Percentiles rank a stretch among this genome's conserved stretches.
phyloP scores from a whole-genome alignment of 2,113 vertebrate genomes.

The Oncorhynchus clarkii region DNA sequence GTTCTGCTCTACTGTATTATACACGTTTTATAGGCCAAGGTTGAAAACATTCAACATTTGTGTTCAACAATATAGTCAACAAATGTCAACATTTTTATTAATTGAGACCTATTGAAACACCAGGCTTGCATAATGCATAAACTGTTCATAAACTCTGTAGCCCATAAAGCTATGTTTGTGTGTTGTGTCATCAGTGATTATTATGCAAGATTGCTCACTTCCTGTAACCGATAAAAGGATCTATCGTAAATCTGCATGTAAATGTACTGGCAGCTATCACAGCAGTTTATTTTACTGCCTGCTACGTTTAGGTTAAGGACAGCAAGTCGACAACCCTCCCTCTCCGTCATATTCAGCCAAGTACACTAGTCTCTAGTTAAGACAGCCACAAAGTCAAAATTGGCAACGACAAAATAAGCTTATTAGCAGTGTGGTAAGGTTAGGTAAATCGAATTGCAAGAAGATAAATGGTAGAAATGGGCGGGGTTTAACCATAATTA shows the following conservation, averaged over 20 bases:
- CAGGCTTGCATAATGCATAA: neutral
- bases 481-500: too few species aligned
- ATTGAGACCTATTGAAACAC: neutral
- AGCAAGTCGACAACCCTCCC: neutral
- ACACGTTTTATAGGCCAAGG: too few species aligned
- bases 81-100: neutral
- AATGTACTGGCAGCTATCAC: neutral
- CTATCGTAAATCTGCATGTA: neutral
- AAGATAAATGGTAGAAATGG: too few species aligned
- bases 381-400: neutral
- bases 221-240: neutral
- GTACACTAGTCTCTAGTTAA: neutral
- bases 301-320: neutral
- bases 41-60: too few species aligned
- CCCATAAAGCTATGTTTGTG: neutral
- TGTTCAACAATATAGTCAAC: too few species aligned
- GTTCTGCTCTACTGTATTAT: too few species aligned
- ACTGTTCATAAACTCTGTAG: neutral
- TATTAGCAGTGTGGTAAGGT: too few species aligned
- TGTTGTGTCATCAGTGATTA: slow-evolving; percentile 2
- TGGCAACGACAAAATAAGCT: too few species aligned
- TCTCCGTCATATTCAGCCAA: neutral
- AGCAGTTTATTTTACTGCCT: neutral
- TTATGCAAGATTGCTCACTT: neutral
- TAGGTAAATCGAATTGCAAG: too few species aligned